Percentiles rank a stretch among this genome's conserved stretches.
phyloP scores from a whole-genome alignment of 2,113 vertebrate genomes.

The Phainopepla nitens region DNA sequence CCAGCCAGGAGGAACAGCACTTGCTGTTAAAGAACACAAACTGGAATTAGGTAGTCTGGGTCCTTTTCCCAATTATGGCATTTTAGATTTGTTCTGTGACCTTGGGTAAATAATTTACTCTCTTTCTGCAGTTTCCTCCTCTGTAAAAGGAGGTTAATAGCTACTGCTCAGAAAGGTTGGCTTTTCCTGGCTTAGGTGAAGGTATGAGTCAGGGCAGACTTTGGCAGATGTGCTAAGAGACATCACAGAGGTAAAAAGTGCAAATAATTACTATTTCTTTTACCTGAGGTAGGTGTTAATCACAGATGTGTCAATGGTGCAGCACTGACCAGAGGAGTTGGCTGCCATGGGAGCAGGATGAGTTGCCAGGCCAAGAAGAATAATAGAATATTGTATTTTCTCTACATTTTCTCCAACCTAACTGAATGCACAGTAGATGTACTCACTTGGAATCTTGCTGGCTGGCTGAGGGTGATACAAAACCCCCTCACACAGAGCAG shows the following conservation, averaged over 20 bases:
- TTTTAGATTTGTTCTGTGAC: not conserved
- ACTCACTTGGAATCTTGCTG: not conserved
- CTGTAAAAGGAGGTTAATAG: not conserved
- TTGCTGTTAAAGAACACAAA: not conserved
- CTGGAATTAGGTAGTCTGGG: not conserved
- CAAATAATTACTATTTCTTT: not conserved
- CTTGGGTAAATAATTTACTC: conserved; percentile 28
- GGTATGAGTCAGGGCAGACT: not conserved
- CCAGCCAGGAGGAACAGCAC: fast-evolving
- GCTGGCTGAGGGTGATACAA: not conserved
- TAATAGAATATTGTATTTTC: not conserved
- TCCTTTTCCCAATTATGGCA: not conserved
- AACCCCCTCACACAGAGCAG: not conserved
- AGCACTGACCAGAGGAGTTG: not conserved
- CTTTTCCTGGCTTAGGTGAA: not conserved
- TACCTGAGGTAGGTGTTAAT: not conserved
- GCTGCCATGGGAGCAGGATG: not conserved
- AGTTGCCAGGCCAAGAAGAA: not conserved
- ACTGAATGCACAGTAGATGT: not conserved
- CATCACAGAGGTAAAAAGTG: not conserved
- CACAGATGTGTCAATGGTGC: too few species aligned
- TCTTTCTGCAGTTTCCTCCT: not conserved
- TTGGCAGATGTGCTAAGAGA: not conserved
- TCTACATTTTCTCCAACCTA: not conserved
- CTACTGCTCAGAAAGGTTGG: not conserved